Evolutionary conservation across 1,140 invertebrate genomes (phyloP), one percentile per base, ranked within the genome.

Genomic region (Colletes gigas): DNA sequence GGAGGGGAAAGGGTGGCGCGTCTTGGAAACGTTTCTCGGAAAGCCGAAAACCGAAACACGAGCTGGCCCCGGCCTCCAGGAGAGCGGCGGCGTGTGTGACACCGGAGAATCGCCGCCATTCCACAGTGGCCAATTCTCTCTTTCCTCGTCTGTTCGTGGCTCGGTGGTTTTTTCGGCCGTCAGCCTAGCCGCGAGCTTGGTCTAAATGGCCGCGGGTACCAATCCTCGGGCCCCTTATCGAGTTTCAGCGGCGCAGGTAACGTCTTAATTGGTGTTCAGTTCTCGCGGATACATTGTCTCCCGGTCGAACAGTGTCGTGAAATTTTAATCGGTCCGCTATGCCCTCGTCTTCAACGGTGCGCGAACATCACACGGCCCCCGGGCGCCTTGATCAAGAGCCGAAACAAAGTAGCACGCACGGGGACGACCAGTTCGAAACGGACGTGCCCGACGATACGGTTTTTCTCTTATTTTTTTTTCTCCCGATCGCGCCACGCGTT

Each of bases 21-120:
- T 74, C 62, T 59, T 66, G 75, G 57, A 50, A 76, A 66, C 69
- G 63, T 82, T 88, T 88, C 83, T 87, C 60, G 81, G 87, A 87
- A 88, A 85, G 67, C 85, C 87, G 85, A 89, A 89, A 88, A 88
- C 66, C 85, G 87, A 88, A 89, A 88, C 85, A 89, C 83, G 85
- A 89, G 85, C 83, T 71, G 83, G 47, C 60, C 21, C 60, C 39
- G 81, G 78, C 59, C 77, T 55, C 63, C 71, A 50, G 59, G 65
- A 66, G 71, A 60, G 69, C 71, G 78, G 79, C 87, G 87, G 85
- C 63, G 62, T 75, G 83, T 89, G 87, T 89, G 88, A 89, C 85
- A 89, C 87, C 84, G 88, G 88, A 89, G 85, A 79, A 89, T 89
- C 78, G 65, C 82, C 87, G 85, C 79, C 81, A 78, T 83, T 84